A percentile compares a stretch with the other conserved stretches of the same genome.
Conservation (phyloP, 2,797 vertebrate genomes). For the Momotus momota region DNA sequence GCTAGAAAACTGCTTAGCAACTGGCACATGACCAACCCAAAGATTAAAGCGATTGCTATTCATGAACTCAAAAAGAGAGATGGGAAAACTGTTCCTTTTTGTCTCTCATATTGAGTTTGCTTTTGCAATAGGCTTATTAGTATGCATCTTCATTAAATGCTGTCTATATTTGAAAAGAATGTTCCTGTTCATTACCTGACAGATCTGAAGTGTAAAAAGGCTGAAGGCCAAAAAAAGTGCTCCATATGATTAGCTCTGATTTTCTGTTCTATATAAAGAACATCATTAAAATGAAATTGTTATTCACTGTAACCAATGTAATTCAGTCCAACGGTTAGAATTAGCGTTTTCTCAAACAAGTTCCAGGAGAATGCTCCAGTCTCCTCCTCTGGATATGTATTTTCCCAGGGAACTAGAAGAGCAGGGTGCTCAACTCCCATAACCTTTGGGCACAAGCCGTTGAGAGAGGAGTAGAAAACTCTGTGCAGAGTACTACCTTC, state of each 20-base stretch:
- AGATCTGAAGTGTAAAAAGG: slow-evolving; percentile 14
- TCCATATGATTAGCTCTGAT: slow-evolving; percentile 27
- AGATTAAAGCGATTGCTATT: neutral
- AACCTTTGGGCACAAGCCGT: neutral
- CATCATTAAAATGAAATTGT: slow-evolving; percentile 57
- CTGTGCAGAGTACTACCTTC: neutral
- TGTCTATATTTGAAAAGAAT: slow-evolving; percentile 6
- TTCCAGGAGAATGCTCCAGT: neutral
- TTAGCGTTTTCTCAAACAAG: neutral
- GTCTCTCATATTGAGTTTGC: neutral
- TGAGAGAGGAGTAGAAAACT: neutral
- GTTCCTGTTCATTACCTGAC: slow-evolving; percentile 57
- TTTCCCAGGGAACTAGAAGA: neutral
- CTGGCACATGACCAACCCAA: neutral
- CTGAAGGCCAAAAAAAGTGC: slow-evolving; percentile 53
- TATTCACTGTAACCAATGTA: slow-evolving; percentile 37
- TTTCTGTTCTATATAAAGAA: slow-evolving; percentile 30
- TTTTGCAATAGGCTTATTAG: slow-evolving; percentile 31
- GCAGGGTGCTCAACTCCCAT: neutral
- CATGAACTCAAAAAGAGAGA: neutral
- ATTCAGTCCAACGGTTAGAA: slow-evolving; percentile 16
- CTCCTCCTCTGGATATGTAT: neutral
- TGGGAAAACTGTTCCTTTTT: neutral
- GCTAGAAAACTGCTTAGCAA: neutral
- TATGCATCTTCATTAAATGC: slow-evolving; percentile 33